These are phyloP conservation scores for Sialis lutaria DNA, from an alignment of 2,888 invertebrate genomes.

Conservation along the genomic window DNA sequence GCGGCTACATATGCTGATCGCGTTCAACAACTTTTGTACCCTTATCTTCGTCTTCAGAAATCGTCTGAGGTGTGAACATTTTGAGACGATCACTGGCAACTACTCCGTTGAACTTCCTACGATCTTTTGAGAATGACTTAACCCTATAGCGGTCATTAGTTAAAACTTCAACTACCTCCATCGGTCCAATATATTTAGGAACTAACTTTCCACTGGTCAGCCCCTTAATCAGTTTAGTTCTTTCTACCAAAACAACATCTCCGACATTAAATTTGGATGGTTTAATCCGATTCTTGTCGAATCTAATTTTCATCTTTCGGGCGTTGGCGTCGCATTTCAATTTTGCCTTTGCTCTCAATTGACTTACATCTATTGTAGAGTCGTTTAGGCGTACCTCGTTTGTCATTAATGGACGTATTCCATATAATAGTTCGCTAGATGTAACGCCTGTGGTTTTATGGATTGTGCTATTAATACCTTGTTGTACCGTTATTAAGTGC, in stretches of 20 bases:
- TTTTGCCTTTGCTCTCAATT: too few species aligned
- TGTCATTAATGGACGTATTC: not conserved
- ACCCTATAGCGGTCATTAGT: conserved; percentile 9
- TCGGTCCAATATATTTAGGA: conserved; percentile 10
- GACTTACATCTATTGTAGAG: too few species aligned
- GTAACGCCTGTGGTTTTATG: not conserved
- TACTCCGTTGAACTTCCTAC: not conserved
- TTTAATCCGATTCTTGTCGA: not conserved
- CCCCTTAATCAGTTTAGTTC: conserved; percentile 2
- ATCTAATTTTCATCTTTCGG: not conserved
- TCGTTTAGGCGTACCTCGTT: not conserved
- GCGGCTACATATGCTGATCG: too few species aligned
- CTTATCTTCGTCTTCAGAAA: too few species aligned
- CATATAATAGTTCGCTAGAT: not conserved
- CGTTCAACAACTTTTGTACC: too few species aligned
- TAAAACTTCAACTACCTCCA: conserved; percentile 7
- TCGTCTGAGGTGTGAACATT: too few species aligned
- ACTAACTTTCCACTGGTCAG: conserved; percentile 9
- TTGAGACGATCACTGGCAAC: too few species aligned
- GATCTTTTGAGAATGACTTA: not conserved
- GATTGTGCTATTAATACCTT: not conserved
- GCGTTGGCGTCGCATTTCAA: too few species aligned
- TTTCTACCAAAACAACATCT: conserved; percentile 6
- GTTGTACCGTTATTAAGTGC: not conserved
- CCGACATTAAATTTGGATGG: not conserved